phyloP scores from a whole-genome alignment of 1,140 invertebrate genomes.

The Kradibia gibbosae region DNA sequence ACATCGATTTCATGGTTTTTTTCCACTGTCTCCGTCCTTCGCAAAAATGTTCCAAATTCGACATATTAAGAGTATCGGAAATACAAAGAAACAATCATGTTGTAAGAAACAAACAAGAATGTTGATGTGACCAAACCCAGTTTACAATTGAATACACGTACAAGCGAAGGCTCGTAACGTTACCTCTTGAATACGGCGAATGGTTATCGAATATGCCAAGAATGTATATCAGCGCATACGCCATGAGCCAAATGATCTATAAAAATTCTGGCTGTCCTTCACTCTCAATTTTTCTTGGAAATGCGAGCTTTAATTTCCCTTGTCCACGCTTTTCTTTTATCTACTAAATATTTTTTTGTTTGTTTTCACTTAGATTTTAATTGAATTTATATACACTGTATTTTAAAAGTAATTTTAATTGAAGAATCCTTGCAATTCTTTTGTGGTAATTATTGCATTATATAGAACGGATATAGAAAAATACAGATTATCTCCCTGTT shows the following conservation, averaged over 20 bases:
- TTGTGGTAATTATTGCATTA: neutral
- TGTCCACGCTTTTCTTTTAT: neutral
- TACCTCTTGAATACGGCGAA: conserved; percentile 40
- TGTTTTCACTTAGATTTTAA: neutral
- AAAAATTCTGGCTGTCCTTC: conserved; percentile 60
- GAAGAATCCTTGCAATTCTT: neutral
- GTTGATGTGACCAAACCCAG: neutral
- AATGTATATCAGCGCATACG: conserved; percentile 60
- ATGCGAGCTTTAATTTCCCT: neutral
- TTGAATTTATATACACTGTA: neutral
- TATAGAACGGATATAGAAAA: no score
- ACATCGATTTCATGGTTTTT: neutral
- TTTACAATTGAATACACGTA: conserved; percentile 49
- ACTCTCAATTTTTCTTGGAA: conserved; percentile 45
- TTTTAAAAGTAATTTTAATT: conserved; percentile 4
- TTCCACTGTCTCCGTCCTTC: neutral
- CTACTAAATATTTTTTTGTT: neutral
- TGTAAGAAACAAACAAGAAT: no score
- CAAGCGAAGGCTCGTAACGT: conserved; percentile 6
- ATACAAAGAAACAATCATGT: neutral
- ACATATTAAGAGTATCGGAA: neutral
- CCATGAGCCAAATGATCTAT: conserved; percentile 66
- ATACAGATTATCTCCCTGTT: no score
- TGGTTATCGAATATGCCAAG: conserved; percentile 62
- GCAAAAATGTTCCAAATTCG: conserved; percentile 36